These are phyloP conservation scores for Drosophila merina DNA, from an alignment of 2,888 invertebrate genomes.

Conservation along the genomic window DNA sequence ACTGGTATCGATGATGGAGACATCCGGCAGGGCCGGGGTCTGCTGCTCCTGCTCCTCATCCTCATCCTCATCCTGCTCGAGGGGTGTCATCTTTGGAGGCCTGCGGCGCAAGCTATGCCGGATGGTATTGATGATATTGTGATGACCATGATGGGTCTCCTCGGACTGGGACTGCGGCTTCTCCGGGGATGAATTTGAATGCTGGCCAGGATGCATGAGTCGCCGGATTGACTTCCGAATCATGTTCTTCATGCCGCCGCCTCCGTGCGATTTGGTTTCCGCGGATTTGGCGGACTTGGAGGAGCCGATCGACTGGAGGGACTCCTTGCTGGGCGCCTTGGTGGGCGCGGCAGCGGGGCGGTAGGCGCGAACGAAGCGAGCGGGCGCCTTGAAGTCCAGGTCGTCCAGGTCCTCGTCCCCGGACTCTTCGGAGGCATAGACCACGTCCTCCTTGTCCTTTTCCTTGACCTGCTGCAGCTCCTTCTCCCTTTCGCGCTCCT, in stretches of 20 bases:
- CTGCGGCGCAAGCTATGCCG: constrained; percentile 82
- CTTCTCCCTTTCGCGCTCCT: constrained; percentile 7
- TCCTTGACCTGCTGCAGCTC: not conserved
- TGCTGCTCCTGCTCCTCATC: constrained; percentile 2
- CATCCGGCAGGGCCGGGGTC: constrained; percentile 52
- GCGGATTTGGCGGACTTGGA: constrained; percentile 53
- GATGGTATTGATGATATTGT: constrained; percentile 63
- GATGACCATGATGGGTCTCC: constrained; percentile 16
- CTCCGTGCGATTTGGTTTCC: constrained; percentile 36
- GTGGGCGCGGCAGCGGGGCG: constrained; percentile 59
- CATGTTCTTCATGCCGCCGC: constrained; percentile 67
- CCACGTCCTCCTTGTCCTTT: constrained; percentile 51
- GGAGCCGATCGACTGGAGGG: constrained; percentile 63
- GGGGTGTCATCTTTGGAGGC: constrained; percentile 49
- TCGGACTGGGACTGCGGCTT: constrained; percentile 5
- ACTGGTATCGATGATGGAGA: constrained; percentile 81
- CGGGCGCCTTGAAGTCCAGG: constrained; percentile 76
- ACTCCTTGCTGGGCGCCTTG: constrained; percentile 63
- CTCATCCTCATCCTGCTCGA: not conserved
- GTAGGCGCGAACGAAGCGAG: constrained; percentile 82
- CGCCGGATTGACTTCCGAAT: constrained; percentile 82
- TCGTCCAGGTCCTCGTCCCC: constrained; percentile 37
- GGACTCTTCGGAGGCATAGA: constrained; percentile 58
- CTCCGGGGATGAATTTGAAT: constrained; percentile 22
- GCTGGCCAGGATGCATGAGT: constrained; percentile 69